A percentile compares a stretch with the other conserved stretches of the same genome.
These are phyloP conservation scores for Pseudonaja textilis DNA, from an alignment of 2,113 vertebrate species.

Conservation along the genomic window DNA sequence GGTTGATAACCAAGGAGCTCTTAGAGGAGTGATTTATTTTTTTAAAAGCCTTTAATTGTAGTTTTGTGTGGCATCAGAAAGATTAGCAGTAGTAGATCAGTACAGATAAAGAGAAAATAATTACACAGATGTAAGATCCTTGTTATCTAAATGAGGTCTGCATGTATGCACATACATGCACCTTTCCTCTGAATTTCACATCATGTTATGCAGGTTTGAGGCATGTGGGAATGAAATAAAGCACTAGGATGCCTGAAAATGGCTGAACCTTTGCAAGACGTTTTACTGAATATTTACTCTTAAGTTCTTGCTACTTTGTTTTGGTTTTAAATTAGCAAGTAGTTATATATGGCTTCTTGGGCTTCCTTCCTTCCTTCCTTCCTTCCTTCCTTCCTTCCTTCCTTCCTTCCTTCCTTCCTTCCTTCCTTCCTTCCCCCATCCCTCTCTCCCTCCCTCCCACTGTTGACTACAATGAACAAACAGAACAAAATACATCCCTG, in stretches of 20 bases:
- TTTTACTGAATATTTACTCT: not conserved
- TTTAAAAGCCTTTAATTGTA: not conserved
- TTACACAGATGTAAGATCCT: not conserved
- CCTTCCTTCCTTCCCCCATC: no score
- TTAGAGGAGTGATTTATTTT: not conserved
- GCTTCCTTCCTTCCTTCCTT: no score
- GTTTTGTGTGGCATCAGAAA: not conserved
- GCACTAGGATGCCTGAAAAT: not conserved
- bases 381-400: no score
- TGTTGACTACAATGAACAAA: not conserved
- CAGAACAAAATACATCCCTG: not conserved
- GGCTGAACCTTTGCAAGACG: not conserved
- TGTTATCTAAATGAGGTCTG: not conserved
- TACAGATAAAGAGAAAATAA: not conserved
- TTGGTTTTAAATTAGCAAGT: not conserved
- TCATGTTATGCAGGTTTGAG: not conserved
- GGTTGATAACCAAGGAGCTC: not conserved
- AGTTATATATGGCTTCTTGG: not conserved
- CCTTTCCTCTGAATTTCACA: not conserved
- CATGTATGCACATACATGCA: not conserved
- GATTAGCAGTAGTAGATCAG: not conserved
- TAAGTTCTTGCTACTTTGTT: not conserved
- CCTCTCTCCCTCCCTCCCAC: no score
- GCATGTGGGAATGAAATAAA: not conserved
- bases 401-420: no score